Base-by-base conservation (phyloP, 2,797 vertebrate species). In the Hippocampus kuda region DNA sequence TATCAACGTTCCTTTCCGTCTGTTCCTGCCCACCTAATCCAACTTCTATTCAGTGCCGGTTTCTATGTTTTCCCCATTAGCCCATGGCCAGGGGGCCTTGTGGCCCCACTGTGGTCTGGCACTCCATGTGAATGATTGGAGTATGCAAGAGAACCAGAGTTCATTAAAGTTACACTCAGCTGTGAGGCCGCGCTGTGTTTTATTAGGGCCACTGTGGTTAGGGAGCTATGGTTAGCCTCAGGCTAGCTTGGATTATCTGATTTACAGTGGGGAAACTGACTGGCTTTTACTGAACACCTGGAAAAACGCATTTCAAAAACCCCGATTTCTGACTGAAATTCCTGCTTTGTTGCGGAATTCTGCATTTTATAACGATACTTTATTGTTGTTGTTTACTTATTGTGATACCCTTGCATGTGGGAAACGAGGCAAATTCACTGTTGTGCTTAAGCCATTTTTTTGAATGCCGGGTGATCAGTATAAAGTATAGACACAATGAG, bases 71-170 rank as follows among this genome's bases (percentile, higher is more conserved):
- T 38, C 51, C 44, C 51, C 42, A 65, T 10, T 59, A 65, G 11
- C 48, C 48, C 44, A 49, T 51, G 78, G 77, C 69, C 79, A 54
- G 53, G n/a, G 68, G 69, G 68, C 70, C 48, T 70, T 27, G 76
- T 77, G 83, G 87, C 76, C 68, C 75, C 22, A 54, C 70, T 82
- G 80, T 75, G 82, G 86, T 84, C 77, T 89, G 85, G 84, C 80
- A 72, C 75, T 78, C 73, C 64, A 71, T 83, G 74, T 9, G 68
- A 79, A 75, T 85, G 86, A 87, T 88, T 86, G 82, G 79, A 78
- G 77, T 86, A 78, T 84, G 82, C 81, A 82, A 77, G 68, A 79
- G 82, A 85, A 81, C 73, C 75, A 70, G 75, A 75, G 75, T 79
- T 85, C 85, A 85, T 87, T 83, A 82, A 72, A 84, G 82, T 73